A percentile compares a stretch with the other conserved stretches of the same genome.
Conservation (phyloP, 2,888 invertebrate species). For the Nezara viridula region DNA sequence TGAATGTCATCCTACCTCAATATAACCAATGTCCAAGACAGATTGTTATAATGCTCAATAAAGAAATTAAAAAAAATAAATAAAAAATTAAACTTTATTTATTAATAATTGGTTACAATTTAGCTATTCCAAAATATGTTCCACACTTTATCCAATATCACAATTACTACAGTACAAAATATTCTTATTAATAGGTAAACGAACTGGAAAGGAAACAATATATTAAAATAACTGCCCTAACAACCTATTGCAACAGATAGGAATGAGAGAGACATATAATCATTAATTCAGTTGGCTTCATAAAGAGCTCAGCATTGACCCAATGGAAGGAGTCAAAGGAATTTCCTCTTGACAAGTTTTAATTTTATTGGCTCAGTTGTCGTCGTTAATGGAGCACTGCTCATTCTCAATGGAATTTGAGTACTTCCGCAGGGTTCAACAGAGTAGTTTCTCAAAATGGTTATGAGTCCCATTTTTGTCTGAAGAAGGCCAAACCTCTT, state of each 20-base stretch:
- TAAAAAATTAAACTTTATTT: no score
- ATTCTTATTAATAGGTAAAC: no score
- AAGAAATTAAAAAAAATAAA: no score
- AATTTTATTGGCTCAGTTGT: neutral
- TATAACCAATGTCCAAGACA: no score
- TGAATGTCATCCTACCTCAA: no score
- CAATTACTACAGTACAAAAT: no score
- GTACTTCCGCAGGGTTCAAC: conserved; percentile 51
- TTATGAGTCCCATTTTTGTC: conserved; percentile 62
- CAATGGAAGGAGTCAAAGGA: neutral
- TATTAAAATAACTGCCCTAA: no score
- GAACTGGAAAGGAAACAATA: no score
- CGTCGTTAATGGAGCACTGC: neutral
- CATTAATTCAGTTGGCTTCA: neutral
- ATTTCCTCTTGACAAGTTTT: conserved; percentile 16
- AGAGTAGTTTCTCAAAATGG: conserved; percentile 56
- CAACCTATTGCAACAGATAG: neutral
- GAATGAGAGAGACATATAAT: neutral
- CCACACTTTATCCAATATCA: no score
- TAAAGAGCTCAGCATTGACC: neutral
- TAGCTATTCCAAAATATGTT: no score
- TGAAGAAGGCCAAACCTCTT: conserved; percentile 63
- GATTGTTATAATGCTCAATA: no score
- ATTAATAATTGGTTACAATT: no score
- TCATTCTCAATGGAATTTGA: conserved; percentile 3